Evolutionary conservation across 2,888 invertebrate genomes (phyloP).

Genomic region (Torymus auratus): DNA sequence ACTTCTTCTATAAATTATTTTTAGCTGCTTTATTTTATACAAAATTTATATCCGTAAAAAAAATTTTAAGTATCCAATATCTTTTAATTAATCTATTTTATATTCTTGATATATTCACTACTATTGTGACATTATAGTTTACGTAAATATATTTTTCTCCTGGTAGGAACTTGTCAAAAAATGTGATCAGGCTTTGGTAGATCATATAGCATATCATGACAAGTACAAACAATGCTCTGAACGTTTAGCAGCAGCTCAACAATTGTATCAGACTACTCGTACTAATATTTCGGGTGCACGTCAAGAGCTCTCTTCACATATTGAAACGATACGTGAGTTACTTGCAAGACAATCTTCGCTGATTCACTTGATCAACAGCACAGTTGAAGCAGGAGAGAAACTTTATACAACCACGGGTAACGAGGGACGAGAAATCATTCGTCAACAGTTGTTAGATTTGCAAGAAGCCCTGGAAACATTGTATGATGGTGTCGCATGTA

Average conservation of each 20-base stretch:
- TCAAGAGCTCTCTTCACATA: conserved; percentile 84
- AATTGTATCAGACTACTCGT: conserved; percentile 83
- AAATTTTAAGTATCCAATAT: background rate
- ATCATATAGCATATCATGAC: conserved; percentile 88
- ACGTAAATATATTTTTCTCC: too few species aligned
- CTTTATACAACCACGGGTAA: conserved; percentile 90
- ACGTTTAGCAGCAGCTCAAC: conserved; percentile 87
- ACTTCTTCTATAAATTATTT: too few species aligned
- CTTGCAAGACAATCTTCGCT: conserved; percentile 86
- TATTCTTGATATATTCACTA: conserved; percentile 15
- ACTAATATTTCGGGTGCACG: conserved; percentile 80
- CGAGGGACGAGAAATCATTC: conserved; percentile 91
- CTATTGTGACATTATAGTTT: too few species aligned
- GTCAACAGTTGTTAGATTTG: conserved; percentile 89
- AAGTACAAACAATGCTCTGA: conserved; percentile 91
- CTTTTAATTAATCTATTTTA: background rate
- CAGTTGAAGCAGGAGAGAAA: conserved; percentile 92
- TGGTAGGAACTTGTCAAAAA: conserved; percentile 89
- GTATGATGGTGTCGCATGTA: conserved; percentile 87
- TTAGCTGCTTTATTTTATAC: background rate
- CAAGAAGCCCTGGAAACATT: conserved; percentile 89
- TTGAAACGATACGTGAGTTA: conserved; percentile 85
- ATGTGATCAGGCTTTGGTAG: conserved; percentile 91
- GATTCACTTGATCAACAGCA: conserved; percentile 86
- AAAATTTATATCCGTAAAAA: conserved; percentile 8